Evolutionary conservation across 2,113 vertebrate species (phyloP).

Genomic region (Prinia subflava): DNA sequence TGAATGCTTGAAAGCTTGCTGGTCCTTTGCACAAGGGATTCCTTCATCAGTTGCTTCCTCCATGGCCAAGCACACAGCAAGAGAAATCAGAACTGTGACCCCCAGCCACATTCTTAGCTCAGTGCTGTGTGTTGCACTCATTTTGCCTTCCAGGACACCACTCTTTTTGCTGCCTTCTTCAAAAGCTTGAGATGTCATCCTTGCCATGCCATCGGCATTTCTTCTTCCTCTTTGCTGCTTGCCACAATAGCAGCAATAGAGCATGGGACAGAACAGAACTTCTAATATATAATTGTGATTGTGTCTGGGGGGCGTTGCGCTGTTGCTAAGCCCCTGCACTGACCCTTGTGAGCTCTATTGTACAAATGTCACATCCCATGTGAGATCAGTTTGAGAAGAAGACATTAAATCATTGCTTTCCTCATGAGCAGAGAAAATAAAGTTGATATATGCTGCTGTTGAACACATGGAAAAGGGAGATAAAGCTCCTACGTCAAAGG

Average conservation of each 20-base stretch:
- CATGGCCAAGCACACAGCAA: slow-evolving; percentile 19
- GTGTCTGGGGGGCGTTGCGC: neutral
- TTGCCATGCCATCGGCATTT: neutral
- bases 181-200: neutral
- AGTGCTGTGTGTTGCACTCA: neutral
- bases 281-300: slow-evolving; percentile 12
- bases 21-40: slow-evolving; percentile 76
- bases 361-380: slow-evolving; percentile 48
- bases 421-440: slow-evolving; percentile 76
- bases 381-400: neutral
- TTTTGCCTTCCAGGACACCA: neutral
- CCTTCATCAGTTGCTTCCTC: slow-evolving; percentile 44
- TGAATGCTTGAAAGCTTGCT: slow-evolving; percentile 80
- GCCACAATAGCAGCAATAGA: neutral
- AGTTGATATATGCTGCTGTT: neutral
- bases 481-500: slow-evolving; percentile 22
- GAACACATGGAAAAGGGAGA: slow-evolving; percentile 34
- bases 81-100: slow-evolving; percentile 12
- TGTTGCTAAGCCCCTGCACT: slow-evolving; percentile 35
- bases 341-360: slow-evolving; percentile 17
- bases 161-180: neutral
- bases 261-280: neutral
- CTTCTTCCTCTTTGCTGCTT: neutral
- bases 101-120: neutral
- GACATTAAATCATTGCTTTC: slow-evolving; percentile 15